Evolutionary conservation across 2,888 invertebrate species (phyloP).

Genomic region (Desoria tigrina): DNA sequence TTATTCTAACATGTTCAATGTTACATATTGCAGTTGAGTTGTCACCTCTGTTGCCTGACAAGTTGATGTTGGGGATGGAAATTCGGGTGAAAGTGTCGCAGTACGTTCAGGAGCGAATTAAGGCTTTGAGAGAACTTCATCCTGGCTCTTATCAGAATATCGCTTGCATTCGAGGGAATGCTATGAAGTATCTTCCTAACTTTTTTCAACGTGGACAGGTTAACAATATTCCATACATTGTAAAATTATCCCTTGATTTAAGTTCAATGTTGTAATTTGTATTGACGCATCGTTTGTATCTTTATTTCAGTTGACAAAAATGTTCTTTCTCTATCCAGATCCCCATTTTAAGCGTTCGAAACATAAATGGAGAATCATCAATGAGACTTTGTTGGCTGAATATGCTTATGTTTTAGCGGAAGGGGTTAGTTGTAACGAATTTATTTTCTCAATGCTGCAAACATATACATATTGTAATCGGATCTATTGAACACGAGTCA

Average conservation of each 20-base stretch:
- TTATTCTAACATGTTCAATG: too few relatives aligned
- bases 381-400: slow-evolving; percentile 86
- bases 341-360: slow-evolving; percentile 99
- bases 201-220: slow-evolving; percentile 93
- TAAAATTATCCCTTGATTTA: too few relatives aligned
- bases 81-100: slow-evolving; percentile 98
- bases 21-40: slow-evolving; percentile 86
- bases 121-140: slow-evolving; percentile 76
- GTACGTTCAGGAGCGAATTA: slow-evolving; percentile 93
- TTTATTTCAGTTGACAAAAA: slow-evolving; percentile 75
- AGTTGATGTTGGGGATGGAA: slow-evolving; percentile 89
- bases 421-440: slow-evolving; percentile 64
- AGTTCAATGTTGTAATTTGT: background rate
- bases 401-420: slow-evolving; percentile 91
- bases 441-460: too few relatives aligned
- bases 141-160: slow-evolving; percentile 84
- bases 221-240: too few relatives aligned
- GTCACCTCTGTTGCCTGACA: slow-evolving; percentile 85
- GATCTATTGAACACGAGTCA: too few relatives aligned
- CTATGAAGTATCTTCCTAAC: slow-evolving; percentile 99
- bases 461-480: background rate
- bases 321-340: slow-evolving; percentile 99
- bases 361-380: slow-evolving; percentile 99
- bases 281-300: background rate
- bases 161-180: slow-evolving; percentile 92